Base-by-base conservation (phyloP, 2,888 invertebrate genomes). In the Petrophora chlorosata region DNA sequence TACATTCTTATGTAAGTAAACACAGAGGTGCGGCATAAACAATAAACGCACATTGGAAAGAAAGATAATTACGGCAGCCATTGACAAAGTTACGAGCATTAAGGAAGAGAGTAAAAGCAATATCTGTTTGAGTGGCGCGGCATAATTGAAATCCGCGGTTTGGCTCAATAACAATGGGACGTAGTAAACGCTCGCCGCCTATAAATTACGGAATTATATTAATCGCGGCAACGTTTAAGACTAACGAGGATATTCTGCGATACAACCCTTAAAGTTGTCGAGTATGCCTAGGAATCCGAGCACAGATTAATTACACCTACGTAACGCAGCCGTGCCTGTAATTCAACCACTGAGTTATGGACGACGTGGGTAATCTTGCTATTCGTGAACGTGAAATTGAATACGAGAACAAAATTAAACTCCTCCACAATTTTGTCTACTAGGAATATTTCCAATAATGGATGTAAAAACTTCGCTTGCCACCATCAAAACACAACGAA, bases 181-280 rank as follows among this genome's bases (percentile, higher is more conserved):
- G 32, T 29, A 40, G 63, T 61, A 66, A 67, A 69, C 73, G 73
- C 71, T 74, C 65, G 65, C 67, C 73, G 79, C 72, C 73, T 82
- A 84, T 85, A 85, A 85, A 85, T 85, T 83, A 82, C 73, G 73
- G 84, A 79, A 84, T 86, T 85, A 84, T 82, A 83, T 84, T 85
- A 86, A 85, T 82, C 78, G 75, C 63, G 70, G 76, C 79, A 78
- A 76, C 67, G 60, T 62, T 59, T 61, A 61, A 66, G 54, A 56
- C 54, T 70, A 72, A 73, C 69, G 73, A 73, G 66, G 65, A 63
- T 65, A 61, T 70, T 66, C 61, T 60, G 52, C 57, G 66, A 65
- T 46, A 45, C 39, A 52, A 36, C 61, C 64, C 59, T 61, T 59
- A 58, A 63, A 60, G 58, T 61, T 62, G 43, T 57, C 26, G 25